Conservation (phyloP, 2,797 vertebrate genomes). For the Percopsis omiscomaycus region DNA sequence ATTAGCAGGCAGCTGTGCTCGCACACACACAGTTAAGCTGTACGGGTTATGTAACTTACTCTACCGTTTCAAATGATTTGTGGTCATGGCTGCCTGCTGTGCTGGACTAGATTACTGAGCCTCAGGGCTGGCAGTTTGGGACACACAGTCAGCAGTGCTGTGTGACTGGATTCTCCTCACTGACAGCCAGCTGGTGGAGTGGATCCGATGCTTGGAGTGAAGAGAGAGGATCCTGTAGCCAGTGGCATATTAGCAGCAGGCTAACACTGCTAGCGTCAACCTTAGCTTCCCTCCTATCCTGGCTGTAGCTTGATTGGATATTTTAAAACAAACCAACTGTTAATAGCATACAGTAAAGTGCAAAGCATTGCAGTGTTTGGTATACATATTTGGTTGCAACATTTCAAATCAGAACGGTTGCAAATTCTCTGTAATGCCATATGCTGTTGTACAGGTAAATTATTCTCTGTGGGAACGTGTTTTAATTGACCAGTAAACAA, state of each 20-base stretch:
- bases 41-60: slow-evolving; percentile 72
- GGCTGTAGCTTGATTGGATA: neutral
- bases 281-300: slow-evolving; percentile 25
- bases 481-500: slow-evolving; percentile 22
- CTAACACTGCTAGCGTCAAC: slow-evolving; percentile 15
- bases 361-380: slow-evolving; percentile 12
- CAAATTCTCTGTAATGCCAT: slow-evolving; percentile 32
- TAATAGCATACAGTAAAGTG: slow-evolving; percentile 8
- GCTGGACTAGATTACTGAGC: slow-evolving; percentile 47
- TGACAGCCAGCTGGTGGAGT: neutral
- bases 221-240: slow-evolving; percentile 39
- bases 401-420: slow-evolving; percentile 38
- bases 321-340: slow-evolving; percentile 14
- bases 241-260: slow-evolving; percentile 2
- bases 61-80: slow-evolving; percentile 73
- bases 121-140: slow-evolving; percentile 37
- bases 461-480: slow-evolving; percentile 28
- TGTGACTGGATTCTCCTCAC: slow-evolving; percentile 10
- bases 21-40: slow-evolving; percentile 61
- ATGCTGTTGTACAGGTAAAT: slow-evolving; percentile 10
- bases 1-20: slow-evolving; percentile 67
- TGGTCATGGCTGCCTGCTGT: slow-evolving; percentile 53
- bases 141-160: slow-evolving; percentile 23
- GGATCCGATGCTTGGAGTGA: slow-evolving; percentile 23
- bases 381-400: slow-evolving; percentile 4